Evolutionary conservation across 2,888 invertebrate species (phyloP).

Genomic region (Drosophila longiperda): DNA sequence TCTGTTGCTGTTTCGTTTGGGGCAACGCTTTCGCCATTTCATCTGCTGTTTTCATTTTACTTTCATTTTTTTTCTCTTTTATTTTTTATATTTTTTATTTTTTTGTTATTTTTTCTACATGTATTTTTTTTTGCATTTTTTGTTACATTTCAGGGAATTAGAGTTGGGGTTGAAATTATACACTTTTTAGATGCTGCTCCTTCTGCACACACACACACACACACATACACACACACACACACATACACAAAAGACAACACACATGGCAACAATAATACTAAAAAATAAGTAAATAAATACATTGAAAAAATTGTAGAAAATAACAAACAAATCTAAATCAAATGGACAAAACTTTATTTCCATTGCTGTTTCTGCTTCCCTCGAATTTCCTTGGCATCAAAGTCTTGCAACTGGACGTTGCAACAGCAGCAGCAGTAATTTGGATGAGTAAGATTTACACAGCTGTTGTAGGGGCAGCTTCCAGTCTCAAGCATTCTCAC

Average conservation of each 20-base stretch:
- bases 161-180: constrained; percentile 56
- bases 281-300: constrained; percentile 41
- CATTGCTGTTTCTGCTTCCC: neutral
- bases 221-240: neutral
- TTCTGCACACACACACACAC: neutral
- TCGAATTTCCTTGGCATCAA: neutral
- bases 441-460: constrained; percentile 18
- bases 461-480: constrained; percentile 24
- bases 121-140: constrained; percentile 20
- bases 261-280: constrained; percentile 51
- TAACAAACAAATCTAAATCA: constrained; percentile 31
- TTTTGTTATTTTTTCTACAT: neutral
- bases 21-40: constrained; percentile 49
- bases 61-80: constrained; percentile 27
- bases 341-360: constrained; percentile 26
- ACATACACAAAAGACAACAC: constrained; percentile 12
- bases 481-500: constrained; percentile 26
- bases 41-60: constrained; percentile 36
- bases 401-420: constrained; percentile 14
- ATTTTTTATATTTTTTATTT: constrained; percentile 25
- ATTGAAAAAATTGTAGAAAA: constrained; percentile 47
- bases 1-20: constrained; percentile 42
- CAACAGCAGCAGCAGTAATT: neutral
- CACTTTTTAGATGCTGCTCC: constrained; percentile 35
- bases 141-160: constrained; percentile 29